Evolutionary conservation across 1,140 invertebrate genomes (phyloP).

Genomic region (Macrocentrus cingulum): DNA sequence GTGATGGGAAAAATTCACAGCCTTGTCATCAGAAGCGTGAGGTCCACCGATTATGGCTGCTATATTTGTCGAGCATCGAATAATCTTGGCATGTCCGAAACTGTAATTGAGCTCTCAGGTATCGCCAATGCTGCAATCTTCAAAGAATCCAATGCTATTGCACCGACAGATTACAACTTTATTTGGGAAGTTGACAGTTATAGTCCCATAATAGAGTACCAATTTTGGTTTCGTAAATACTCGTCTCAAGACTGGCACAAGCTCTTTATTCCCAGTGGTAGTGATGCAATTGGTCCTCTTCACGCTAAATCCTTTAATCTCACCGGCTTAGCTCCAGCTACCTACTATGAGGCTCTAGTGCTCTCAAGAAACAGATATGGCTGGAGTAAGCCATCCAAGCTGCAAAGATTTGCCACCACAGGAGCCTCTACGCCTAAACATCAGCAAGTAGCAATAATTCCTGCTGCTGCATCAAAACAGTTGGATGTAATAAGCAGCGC

Average conservation of each 20-base stretch:
- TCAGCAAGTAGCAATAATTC: too few relatives aligned
- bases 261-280: constrained; percentile 69
- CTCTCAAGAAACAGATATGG: constrained; percentile 72
- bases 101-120: constrained; percentile 63
- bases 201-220: constrained; percentile 72
- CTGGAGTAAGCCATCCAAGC: constrained; percentile 67
- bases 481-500: too few relatives aligned
- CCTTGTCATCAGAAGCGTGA: constrained; percentile 70
- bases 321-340: constrained; percentile 66
- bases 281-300: constrained; percentile 60
- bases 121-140: constrained; percentile 65
- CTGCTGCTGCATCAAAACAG: too few relatives aligned
- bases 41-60: constrained; percentile 70
- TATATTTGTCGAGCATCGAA: constrained; percentile 79
- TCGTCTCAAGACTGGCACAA: constrained; percentile 65
- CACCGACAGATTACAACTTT: constrained; percentile 63
- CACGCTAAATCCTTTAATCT: constrained; percentile 70
- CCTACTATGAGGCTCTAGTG: constrained; percentile 70
- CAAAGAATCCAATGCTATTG: constrained; percentile 56
- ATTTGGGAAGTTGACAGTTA: constrained; percentile 79
- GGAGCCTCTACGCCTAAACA: constrained; percentile 61
- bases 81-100: constrained; percentile 62
- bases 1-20: constrained; percentile 64
- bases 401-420: constrained; percentile 68
- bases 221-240: constrained; percentile 65